Conservation (phyloP, 1,140 invertebrate genomes). For the Spodoptera frugiperda region DNA sequence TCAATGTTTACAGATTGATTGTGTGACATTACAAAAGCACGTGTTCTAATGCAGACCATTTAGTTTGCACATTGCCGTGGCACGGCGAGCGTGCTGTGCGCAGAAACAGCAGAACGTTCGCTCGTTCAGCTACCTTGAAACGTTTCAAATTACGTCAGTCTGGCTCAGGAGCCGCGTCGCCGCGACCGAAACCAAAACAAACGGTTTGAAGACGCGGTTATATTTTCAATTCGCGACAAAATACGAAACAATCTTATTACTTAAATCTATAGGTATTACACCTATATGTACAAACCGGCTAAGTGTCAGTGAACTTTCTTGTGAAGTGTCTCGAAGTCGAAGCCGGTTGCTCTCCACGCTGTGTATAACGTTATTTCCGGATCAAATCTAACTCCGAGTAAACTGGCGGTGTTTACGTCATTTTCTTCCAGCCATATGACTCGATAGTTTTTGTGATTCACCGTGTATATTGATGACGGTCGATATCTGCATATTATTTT, state of each 20-base stretch:
- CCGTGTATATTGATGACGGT: constrained; percentile 51
- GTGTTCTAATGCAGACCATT: constrained; percentile 59
- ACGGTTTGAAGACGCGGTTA: constrained; percentile 49
- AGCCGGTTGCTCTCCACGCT: constrained; percentile 31
- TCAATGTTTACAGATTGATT: constrained; percentile 33
- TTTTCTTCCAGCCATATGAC: constrained; percentile 71
- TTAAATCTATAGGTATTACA: constrained; percentile 3
- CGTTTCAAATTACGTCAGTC: constrained; percentile 75
- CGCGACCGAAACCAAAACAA: constrained; percentile 65
- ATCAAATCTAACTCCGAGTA: constrained; percentile 55
- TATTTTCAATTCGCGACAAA: constrained; percentile 1
- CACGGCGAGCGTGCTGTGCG: constrained; percentile 52
- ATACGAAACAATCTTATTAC: constrained; percentile 25
- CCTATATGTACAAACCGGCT: too few species aligned
- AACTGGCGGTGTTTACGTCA: constrained; percentile 74
- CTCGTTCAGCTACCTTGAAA: constrained; percentile 47
- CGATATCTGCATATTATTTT: constrained; percentile 57
- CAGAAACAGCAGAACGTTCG: constrained; percentile 53
- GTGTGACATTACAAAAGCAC: constrained; percentile 71
- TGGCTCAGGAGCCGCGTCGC: constrained; percentile 50
- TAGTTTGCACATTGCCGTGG: constrained; percentile 58
- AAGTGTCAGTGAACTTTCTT: constrained; percentile 54
- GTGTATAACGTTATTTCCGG: constrained; percentile 56
- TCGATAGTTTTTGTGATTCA: constrained; percentile 77
- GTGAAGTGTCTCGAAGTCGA: constrained; percentile 16